A percentile compares a stretch with the other conserved stretches of the same genome.
phyloP scores from a whole-genome alignment of 2,797 vertebrate genomes.

The Acanthurus lineatus region DNA sequence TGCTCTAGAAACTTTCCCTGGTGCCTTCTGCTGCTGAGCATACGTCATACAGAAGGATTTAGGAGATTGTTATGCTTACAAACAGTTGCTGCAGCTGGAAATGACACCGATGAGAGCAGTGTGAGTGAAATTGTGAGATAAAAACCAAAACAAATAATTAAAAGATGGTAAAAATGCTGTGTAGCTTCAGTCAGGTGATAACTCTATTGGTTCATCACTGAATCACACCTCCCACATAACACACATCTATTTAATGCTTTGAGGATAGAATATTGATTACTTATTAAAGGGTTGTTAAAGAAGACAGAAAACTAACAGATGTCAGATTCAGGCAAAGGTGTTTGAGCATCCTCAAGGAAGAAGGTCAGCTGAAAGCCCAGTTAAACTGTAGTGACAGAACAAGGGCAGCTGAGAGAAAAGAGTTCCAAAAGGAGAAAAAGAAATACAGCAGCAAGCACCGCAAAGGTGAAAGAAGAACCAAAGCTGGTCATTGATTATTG shows the following conservation, averaged over 20 bases:
- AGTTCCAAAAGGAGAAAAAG: background rate
- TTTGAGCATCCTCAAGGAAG: background rate
- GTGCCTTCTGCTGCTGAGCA: background rate
- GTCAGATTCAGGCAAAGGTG: background rate
- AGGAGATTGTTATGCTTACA: background rate
- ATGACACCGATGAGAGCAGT: background rate
- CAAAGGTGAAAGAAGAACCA: background rate
- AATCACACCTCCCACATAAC: background rate
- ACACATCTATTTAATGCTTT: background rate
- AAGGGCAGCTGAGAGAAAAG: background rate
- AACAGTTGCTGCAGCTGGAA: background rate
- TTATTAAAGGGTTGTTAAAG: background rate
- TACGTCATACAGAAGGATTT: background rate
- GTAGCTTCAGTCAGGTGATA: background rate
- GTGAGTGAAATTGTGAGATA: background rate
- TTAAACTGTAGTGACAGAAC: background rate
- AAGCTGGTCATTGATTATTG: background rate
- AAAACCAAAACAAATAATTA: slow-evolving; percentile 15
- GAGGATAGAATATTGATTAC: background rate
- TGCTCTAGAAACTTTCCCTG: background rate
- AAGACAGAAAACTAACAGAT: background rate
- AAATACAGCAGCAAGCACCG: background rate
- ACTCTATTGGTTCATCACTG: background rate
- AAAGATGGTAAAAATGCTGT: background rate
- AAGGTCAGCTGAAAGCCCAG: background rate